These are phyloP conservation scores for Hymenochirus boettgeri DNA, from an alignment of 2,113 vertebrate genomes.

Conservation along the genomic window DNA sequence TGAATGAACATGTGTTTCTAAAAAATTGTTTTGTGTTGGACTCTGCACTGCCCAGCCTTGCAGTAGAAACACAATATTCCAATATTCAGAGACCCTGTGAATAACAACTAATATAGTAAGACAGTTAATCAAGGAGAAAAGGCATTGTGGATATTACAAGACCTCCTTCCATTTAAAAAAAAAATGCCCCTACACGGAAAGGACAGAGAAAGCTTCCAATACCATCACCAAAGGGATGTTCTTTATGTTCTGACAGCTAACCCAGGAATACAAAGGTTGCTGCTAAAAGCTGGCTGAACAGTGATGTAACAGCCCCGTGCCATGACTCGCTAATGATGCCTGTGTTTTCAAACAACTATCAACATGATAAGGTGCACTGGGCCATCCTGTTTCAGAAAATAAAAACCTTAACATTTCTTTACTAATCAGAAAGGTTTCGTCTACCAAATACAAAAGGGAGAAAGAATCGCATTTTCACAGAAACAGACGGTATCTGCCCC, in stretches of 20 bases:
- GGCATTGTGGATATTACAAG: too few relatives aligned
- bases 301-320: constrained; percentile 35
- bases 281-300: constrained; percentile 18
- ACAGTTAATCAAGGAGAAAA: too few relatives aligned
- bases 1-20: too few relatives aligned
- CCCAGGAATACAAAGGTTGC: constrained; percentile 26
- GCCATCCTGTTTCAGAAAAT: constrained; percentile 17
- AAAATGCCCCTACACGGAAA: background rate
- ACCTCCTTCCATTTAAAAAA: constrained; percentile 10
- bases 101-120: too few relatives aligned
- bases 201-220: constrained; percentile 10
- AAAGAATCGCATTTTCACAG: constrained; percentile 17
- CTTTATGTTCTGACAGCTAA: constrained; percentile 29
- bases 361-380: constrained; percentile 40
- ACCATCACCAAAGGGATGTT: constrained; percentile 6
- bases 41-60: too few relatives aligned
- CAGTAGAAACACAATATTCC: too few relatives aligned
- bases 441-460: constrained; percentile 13
- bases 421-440: constrained; percentile 11
- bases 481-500: constrained; percentile 7
- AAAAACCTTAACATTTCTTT: constrained; percentile 33
- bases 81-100: too few relatives aligned
- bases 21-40: too few relatives aligned
- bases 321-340: constrained; percentile 33
- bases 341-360: constrained; percentile 40